Conservation (phyloP, 2,113 vertebrate genomes). For the Rafetus swinhoei region DNA sequence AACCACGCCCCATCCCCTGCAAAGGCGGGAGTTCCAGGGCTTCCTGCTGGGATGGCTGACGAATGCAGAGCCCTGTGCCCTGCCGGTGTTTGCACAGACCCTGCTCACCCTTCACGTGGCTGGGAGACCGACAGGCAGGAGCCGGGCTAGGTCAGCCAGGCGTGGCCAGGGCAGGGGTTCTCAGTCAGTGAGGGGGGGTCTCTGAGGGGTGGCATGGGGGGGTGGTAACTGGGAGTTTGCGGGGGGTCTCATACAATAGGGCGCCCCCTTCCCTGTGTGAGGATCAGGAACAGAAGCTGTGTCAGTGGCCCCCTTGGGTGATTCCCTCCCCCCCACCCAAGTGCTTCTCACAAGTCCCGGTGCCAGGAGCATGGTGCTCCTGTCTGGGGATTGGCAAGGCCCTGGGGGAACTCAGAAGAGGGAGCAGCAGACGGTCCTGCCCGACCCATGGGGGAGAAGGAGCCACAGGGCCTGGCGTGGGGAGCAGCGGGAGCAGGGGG, state of each 20-base stretch:
- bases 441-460: conserved; percentile 35
- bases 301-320: neutral
- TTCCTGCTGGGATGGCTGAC: neutral
- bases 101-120: no score
- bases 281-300: neutral
- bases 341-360: neutral
- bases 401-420: conserved; percentile 71
- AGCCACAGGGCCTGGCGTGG: conserved; percentile 24
- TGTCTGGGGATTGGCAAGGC: conserved; percentile 81
- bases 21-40: neutral
- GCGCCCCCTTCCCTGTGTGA: neutral
- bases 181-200: neutral
- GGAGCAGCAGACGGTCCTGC: conserved; percentile 52
- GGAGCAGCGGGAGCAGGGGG: conserved; percentile 49
- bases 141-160: no score
- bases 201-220: no score
- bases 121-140: neutral
- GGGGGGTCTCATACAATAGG: neutral
- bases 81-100: no score
- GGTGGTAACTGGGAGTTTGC: neutral
- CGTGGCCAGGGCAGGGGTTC: no score
- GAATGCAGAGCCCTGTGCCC: neutral
- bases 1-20: no score
- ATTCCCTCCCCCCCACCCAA: neutral
- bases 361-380: conserved; percentile 85